Base-by-base conservation (phyloP, 2,113 vertebrate species). In the Aegotheles bennettii region DNA sequence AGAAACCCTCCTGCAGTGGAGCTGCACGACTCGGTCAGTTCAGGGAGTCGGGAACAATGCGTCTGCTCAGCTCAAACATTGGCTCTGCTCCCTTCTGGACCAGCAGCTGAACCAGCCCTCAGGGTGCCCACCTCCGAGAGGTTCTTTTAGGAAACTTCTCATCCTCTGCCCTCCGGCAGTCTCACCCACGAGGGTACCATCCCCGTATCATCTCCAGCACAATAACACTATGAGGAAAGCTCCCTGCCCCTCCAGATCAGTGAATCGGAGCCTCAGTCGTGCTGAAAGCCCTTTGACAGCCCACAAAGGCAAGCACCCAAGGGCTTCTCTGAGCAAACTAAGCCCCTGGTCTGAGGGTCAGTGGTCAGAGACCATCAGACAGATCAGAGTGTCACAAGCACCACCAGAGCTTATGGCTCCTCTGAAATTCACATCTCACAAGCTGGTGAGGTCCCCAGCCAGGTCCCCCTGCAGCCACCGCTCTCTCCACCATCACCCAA, bases 221-320 rank as follows among this genome's bases (percentile, higher is more conserved):
- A 16, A 7, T 0, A 6, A 15, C 1, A 19, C 33, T 9, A 8
- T 0, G 5, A 51, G 74, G 24, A 54, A 31, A 73, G n/a, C 38
- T 48, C 53, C 53, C 48, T 7, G 9, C 14, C 28, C 88, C 31
- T 13, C 11, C 78, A 29, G 23, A 15, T 4, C 71, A 7, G 35
- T 1, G 19, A 76, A 7, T 1, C 16, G 60, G 24, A 29, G 19
- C 11, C n/a, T 21, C 59, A 11, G 47, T 24, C 8, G 0, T 1
- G 0, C 19, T 47, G 25, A 19, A 23, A 56, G 53, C 47, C 50
- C 60, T 36, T 28, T 12, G 70, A 18, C 4, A 1, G n/a, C n/a
- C n/a, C n/a, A n/a, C 63, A 35, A 28, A 59, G n/a, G 25, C 36
- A 42, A 7, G 8, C 19, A 10, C 10, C 40, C 3, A 2, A n/a